Evolutionary conservation across 2,888 invertebrate species (phyloP), one percentile per base, ranked within the genome.

Genomic region (Pammene fasciana): DNA sequence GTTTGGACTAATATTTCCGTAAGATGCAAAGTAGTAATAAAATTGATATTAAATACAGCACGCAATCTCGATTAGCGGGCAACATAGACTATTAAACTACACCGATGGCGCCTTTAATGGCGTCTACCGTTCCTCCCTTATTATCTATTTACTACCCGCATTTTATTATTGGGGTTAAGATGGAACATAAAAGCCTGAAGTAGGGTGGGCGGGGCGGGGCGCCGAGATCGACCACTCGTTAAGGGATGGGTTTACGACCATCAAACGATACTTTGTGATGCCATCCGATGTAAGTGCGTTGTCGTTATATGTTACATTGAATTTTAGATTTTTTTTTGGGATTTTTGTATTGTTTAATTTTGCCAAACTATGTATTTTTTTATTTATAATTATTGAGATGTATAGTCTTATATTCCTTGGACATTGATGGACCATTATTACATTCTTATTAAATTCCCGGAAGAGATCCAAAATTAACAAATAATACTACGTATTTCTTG

Each of bases 101-200:
- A 79, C 75, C 82, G 82, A 85, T 79, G 89, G 89, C 88, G 89
- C 89, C 88, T 81, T 86, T 89, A 92, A 90, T 86, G 86, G 86
- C 82, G 88, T 89, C 91, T 87, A 83, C 83, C 81, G 77, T 87
- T 86, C 79, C 85, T 78, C 88, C 87, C 90, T 88, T 92, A 92
- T 92, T 92, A 92, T 92, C 89, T 92, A 91, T 92, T 92, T 92
- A 92, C 91, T 86, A 86, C 90, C 89, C 85, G 84, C 92, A 92
- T 92, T 92, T 92, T 92, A 92, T 92, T 92, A 92, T 92, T 90
- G 91, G 90, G 92, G 92, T 92, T 92, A 92, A 90, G 89, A 89
- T 80, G 83, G 82, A 55, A 71, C 71, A 74, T 77, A 75, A 77
- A 76, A 74, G 74, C 74, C 57, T 68, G 59, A 65, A 65, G 65